Conservation (phyloP, 2,888 invertebrate genomes). For the Labia minor region DNA sequence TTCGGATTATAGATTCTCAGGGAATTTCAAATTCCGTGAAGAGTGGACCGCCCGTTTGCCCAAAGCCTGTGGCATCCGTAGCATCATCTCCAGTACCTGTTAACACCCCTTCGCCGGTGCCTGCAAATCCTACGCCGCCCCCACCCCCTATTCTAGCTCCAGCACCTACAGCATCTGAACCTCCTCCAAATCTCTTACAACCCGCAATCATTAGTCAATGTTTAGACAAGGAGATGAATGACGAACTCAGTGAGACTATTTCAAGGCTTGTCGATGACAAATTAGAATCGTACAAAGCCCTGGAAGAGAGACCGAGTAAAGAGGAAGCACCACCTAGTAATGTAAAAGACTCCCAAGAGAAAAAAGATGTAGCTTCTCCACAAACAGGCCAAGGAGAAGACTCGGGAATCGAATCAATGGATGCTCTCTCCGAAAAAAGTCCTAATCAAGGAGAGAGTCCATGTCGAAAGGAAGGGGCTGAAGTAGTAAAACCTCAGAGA, state of each 20-base stretch:
- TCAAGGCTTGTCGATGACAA: not conserved
- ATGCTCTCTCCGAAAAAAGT: conserved; percentile 82
- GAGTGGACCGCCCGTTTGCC: not conserved
- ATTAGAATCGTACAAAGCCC: not conserved
- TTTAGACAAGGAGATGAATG: not conserved
- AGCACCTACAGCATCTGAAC: not conserved
- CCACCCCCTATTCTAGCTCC: not conserved
- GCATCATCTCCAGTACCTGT: not conserved
- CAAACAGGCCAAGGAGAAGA: conserved; percentile 55
- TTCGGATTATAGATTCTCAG: not conserved
- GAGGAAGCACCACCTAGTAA: not conserved
- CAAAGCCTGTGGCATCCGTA: not conserved
- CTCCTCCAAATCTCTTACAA: not conserved
- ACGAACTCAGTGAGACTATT: not conserved
- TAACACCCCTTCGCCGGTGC: not conserved
- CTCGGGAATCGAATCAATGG: conserved; percentile 88
- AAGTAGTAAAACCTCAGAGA: not conserved
- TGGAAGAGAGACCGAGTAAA: not conserved
- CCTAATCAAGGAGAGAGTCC: conserved; percentile 60
- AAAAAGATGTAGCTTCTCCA: not conserved
- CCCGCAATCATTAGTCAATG: not conserved
- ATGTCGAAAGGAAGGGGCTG: conserved; percentile 33
- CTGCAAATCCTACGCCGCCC: not conserved
- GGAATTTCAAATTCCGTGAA: not conserved
- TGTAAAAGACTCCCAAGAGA: not conserved